Evolutionary conservation across 1,140 invertebrate species (phyloP).

Genomic region (Drosophila tani): DNA sequence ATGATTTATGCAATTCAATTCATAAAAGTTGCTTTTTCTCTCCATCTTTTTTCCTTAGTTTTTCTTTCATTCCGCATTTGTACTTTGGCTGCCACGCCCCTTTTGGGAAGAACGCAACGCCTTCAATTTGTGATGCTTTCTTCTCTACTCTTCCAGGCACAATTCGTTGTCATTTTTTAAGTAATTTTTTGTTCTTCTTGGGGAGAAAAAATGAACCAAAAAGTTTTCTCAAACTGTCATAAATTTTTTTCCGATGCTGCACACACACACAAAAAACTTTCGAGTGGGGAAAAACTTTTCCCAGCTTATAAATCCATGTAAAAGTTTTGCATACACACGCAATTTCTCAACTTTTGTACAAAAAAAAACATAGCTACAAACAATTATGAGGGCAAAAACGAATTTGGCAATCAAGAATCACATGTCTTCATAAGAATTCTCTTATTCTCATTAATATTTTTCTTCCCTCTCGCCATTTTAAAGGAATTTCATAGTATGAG

Average conservation of each 20-base stretch:
- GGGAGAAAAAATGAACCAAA: conserved; percentile 31
- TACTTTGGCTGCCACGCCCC: conserved; percentile 35
- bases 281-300: conserved; percentile 57
- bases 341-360: conserved; percentile 61
- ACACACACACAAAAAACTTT: conserved; percentile 51
- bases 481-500: conserved; percentile 3
- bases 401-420: conserved; percentile 66
- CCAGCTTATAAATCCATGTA: conserved; percentile 78
- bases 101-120: conserved; percentile 10
- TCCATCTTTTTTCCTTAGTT: conserved; percentile 26
- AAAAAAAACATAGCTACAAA: conserved; percentile 25
- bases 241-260: conserved; percentile 74
- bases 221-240: conserved; percentile 82
- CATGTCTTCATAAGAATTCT: conserved; percentile 36
- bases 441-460: conserved; percentile 10
- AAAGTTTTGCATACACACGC: conserved; percentile 75
- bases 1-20: conserved; percentile 84
- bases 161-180: conserved; percentile 40
- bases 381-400: conserved; percentile 62
- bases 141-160: conserved; percentile 2
- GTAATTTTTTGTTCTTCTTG: conserved; percentile 42
- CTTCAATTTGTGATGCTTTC: conserved; percentile 55
- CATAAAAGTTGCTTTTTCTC: conserved; percentile 68
- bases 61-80: conserved; percentile 40
- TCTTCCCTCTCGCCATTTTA: background rate